A percentile compares a stretch with the other conserved stretches of the same genome.
phyloP scores from a whole-genome alignment of 2,797 vertebrate species.

The Siniperca scherzeri region DNA sequence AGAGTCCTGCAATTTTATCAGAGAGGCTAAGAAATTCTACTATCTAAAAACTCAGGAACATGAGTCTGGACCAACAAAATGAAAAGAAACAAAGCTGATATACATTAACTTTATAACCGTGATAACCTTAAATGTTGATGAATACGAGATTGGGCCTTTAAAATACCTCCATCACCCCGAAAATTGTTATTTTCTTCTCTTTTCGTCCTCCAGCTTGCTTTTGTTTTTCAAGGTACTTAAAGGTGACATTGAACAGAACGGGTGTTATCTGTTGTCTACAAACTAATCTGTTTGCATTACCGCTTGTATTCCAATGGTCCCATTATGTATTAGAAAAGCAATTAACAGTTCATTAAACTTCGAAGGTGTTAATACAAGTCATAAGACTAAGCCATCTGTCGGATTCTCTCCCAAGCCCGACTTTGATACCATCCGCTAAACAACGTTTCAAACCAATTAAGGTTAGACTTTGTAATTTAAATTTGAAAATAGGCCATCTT shows the following conservation, averaged over 20 bases:
- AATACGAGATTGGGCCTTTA: background rate
- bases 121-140: slow-evolving; percentile 20
- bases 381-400: slow-evolving; percentile 90
- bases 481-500: slow-evolving; percentile 85
- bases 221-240: slow-evolving; percentile 85
- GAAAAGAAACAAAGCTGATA: slow-evolving; percentile 16
- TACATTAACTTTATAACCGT: slow-evolving; percentile 24
- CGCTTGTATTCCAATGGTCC: slow-evolving; percentile 82
- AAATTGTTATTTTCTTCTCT: slow-evolving; percentile 15
- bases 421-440: slow-evolving; percentile 83
- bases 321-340: slow-evolving; percentile 89
- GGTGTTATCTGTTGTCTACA: slow-evolving; percentile 85
- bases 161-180: slow-evolving; percentile 1
- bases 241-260: slow-evolving; percentile 87
- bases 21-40: slow-evolving; percentile 8
- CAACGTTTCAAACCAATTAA: slow-evolving; percentile 85
- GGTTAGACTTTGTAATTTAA: slow-evolving; percentile 86
- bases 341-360: slow-evolving; percentile 91
- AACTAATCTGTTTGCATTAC: slow-evolving; percentile 89
- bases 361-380: slow-evolving; percentile 88
- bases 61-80: background rate
- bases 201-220: slow-evolving; percentile 70
- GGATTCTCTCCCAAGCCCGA: slow-evolving; percentile 82
- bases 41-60: slow-evolving; percentile 20
- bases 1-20: slow-evolving; percentile 35